Evolutionary conservation across 2,113 vertebrate species (phyloP), one percentile per base, ranked within the genome.

Genomic region (Pomatorhinus ruficollis): DNA sequence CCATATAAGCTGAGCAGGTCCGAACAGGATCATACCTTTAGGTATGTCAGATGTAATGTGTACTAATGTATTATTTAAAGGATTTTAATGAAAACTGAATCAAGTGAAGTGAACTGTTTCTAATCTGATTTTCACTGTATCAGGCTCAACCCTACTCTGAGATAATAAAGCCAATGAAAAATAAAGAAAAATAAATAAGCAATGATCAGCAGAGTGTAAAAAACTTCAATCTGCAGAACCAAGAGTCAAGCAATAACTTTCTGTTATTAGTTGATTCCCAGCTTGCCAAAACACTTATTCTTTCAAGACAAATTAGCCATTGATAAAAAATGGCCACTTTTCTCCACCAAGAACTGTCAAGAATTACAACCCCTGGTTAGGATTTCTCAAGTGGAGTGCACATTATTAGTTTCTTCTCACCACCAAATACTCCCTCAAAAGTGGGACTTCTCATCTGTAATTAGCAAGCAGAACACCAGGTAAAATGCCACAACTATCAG

Each of bases 81-180:
- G 63, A 92, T 96, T 95, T 95, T 94, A 96, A 96, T 96, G 95
- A 97, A 97, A 98, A 97, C 7, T 18, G 95, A 95, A 87, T 91
- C 91, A 90, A 85, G 97, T 60, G 44, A 96, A 97, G 90, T 95
- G 94, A 97, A 92, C 84, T 96, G 87, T 89, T 98, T 97, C 94
- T 96, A 96, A 97, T 97, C 84, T 97, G 90, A 95, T 97, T 97
- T 96, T 97, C 61, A 89, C 40, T 96, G 64, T 64, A 70, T 90
- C 56, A 42, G 65, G n/a, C 49, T 96, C 93, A 97, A 50, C 40
- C 75, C 63, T 70, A 88, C 60, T 83, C 37, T 74, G 66, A 96
- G 78, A 96, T 90, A 95, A 93, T 71, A 95, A 95, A 96, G 47
- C 63, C 33, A n/a, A 59, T 59, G 89, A 74, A 97, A 96, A 85